Conservation (phyloP, 2,888 invertebrate genomes). For the Aporophyla lueneburgensis region DNA sequence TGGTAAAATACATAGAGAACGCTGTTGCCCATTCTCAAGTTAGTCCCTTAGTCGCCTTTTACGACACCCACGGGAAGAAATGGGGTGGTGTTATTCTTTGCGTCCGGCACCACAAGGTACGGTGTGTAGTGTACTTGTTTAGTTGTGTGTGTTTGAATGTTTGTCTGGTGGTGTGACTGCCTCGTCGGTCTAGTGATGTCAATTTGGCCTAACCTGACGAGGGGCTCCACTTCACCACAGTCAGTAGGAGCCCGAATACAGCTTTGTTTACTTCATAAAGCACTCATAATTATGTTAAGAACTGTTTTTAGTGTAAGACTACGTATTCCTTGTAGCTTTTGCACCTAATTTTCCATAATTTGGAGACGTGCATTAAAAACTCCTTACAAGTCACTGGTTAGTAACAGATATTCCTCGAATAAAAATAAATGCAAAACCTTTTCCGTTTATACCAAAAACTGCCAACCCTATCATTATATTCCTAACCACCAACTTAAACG, state of each 20-base stretch:
- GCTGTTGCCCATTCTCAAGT: too few relatives aligned
- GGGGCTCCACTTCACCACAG: not conserved
- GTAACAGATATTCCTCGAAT: not conserved
- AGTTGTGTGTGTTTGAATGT: not conserved
- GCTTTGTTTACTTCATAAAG: too few relatives aligned
- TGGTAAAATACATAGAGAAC: too few relatives aligned
- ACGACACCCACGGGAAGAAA: too few relatives aligned
- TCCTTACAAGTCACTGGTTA: too few relatives aligned
- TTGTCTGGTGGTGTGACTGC: not conserved
- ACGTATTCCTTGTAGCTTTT: not conserved
- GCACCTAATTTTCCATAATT: not conserved
- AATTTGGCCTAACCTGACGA: not conserved
- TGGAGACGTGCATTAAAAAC: not conserved
- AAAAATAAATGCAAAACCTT: not conserved
- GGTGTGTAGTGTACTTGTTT: too few relatives aligned
- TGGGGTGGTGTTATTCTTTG: too few relatives aligned
- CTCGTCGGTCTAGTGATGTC: not conserved
- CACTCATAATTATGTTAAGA: not conserved
- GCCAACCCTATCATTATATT: slow-evolving; percentile 57
- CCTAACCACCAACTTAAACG: not conserved
- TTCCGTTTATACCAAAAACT: slow-evolving; percentile 7
- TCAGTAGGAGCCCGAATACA: not conserved
- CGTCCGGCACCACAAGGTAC: too few relatives aligned
- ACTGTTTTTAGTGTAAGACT: not conserved
- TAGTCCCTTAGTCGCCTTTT: too few relatives aligned